Evolutionary conservation across 1,140 invertebrate genomes (phyloP).

Genomic region (Drosophila chauvacae): DNA sequence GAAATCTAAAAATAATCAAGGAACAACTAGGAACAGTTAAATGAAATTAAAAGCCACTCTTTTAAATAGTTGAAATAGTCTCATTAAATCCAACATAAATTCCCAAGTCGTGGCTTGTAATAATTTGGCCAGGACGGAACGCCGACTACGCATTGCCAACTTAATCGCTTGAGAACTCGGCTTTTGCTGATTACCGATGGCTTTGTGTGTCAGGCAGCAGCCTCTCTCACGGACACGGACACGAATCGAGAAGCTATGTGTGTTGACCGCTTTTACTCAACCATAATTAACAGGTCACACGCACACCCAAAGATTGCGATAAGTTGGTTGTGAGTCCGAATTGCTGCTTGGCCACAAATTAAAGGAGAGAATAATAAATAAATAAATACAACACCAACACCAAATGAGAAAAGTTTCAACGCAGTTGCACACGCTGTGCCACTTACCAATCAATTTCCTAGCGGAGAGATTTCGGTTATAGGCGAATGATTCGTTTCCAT

Average conservation of each 20-base stretch:
- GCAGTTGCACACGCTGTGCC: conserved; percentile 56
- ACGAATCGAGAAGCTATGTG: conserved; percentile 2
- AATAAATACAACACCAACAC: not conserved
- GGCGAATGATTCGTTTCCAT: conserved; percentile 44
- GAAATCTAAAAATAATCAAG: conserved; percentile 6
- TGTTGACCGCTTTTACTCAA: conserved; percentile 64
- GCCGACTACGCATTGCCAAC: conserved; percentile 43
- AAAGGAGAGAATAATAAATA: conserved; percentile 8
- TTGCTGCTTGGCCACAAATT: conserved; percentile 17
- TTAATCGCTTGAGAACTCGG: conserved; percentile 31
- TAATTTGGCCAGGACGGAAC: conserved; percentile 33
- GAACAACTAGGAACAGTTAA: not conserved
- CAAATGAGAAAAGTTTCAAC: conserved; percentile 26
- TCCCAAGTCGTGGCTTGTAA: conserved; percentile 8
- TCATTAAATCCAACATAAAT: conserved; percentile 22
- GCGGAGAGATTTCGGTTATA: conserved; percentile 30
- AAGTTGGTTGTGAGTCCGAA: conserved; percentile 26
- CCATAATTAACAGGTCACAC: conserved; percentile 77
- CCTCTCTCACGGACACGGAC: conserved; percentile 6
- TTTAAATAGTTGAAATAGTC: not conserved
- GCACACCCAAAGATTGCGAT: conserved; percentile 46
- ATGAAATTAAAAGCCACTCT: not conserved
- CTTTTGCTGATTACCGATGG: conserved; percentile 8
- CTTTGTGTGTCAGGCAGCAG: conserved; percentile 47
- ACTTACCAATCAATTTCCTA: conserved; percentile 70